Percentiles rank a stretch among this genome's conserved stretches.
Conservation (phyloP, 92 coral and sea anemone species). For the Pocillopora grandis region DNA sequence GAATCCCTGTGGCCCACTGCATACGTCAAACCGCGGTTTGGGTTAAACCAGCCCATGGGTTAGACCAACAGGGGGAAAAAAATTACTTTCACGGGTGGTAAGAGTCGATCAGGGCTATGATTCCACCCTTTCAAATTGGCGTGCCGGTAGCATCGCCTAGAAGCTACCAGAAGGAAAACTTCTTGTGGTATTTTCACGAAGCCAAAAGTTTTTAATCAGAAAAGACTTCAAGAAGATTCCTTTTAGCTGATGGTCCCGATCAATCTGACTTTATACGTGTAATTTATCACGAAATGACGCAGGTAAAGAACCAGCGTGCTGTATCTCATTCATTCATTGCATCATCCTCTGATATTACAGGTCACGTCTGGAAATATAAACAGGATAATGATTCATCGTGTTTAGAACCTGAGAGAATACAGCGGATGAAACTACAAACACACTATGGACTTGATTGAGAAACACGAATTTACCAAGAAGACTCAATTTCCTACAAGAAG, state of each 20-base stretch:
- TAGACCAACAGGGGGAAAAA: background rate
- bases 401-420: constrained; percentile 16
- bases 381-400: constrained; percentile 32
- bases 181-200: constrained; percentile 34
- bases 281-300: constrained; percentile 14
- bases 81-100: background rate
- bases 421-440: constrained; percentile 7
- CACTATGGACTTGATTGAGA: constrained; percentile 29
- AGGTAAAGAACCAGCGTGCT: constrained; percentile 13
- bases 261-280: background rate
- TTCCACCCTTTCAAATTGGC: constrained; percentile 4
- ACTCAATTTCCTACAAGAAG: constrained; percentile 9
- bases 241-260: constrained; percentile 23
- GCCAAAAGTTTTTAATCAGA: background rate
- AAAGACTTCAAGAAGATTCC: constrained; percentile 46
- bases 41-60: no score
- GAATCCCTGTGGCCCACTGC: no score
- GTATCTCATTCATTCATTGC: constrained; percentile 19
- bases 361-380: constrained; percentile 19
- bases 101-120: background rate
- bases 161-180: constrained; percentile 36
- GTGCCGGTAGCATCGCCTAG: constrained; percentile 34
- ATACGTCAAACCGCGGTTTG: no score
- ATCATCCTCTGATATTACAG: constrained; percentile 24
- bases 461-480: constrained; percentile 10